phyloP scores from a whole-genome alignment of 2,888 invertebrate species.

The Sesia bembeciformis region DNA sequence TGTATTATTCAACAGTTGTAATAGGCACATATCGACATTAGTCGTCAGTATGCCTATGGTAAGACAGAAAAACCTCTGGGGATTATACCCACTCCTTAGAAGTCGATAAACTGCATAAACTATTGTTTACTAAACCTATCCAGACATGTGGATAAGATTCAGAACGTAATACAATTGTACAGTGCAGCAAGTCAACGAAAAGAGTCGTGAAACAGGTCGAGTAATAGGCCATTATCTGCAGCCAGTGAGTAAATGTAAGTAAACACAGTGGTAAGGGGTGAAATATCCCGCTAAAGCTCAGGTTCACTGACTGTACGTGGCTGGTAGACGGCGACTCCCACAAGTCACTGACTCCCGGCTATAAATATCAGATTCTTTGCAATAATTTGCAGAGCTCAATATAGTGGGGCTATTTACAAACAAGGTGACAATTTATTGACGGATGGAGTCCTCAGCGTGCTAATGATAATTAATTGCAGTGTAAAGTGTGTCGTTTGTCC shows the following conservation, averaged over 20 bases:
- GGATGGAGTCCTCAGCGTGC: conserved; percentile 36
- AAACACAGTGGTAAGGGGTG: conserved; percentile 13
- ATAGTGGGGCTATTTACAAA: conserved; percentile 49
- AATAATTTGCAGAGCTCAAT: conserved; percentile 37
- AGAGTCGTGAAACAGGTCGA: conserved; percentile 6
- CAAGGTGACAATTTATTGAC: conserved; percentile 56
- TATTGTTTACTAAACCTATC: no score
- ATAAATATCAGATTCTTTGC: conserved; percentile 40
- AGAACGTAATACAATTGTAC: neutral
- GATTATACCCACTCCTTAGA: no score
- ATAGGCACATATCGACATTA: no score
- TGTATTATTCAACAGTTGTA: no score
- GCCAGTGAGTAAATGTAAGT: conserved; percentile 2
- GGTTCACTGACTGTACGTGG: conserved; percentile 8
- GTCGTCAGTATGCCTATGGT: no score
- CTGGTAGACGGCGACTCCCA: conserved; percentile 19
- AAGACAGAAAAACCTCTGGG: no score
- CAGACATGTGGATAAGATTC: no score
- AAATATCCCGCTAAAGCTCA: conserved; percentile 26
- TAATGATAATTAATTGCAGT: conserved; percentile 56
- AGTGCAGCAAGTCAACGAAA: neutral
- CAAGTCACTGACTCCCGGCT: conserved; percentile 45
- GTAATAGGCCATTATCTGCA: conserved; percentile 12
- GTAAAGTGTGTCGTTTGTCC: conserved; percentile 37
- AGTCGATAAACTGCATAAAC: no score